A percentile compares a stretch with the other conserved stretches of the same genome.
phyloP scores from a whole-genome alignment of 2,113 vertebrate species.

The Sapajus apella region DNA sequence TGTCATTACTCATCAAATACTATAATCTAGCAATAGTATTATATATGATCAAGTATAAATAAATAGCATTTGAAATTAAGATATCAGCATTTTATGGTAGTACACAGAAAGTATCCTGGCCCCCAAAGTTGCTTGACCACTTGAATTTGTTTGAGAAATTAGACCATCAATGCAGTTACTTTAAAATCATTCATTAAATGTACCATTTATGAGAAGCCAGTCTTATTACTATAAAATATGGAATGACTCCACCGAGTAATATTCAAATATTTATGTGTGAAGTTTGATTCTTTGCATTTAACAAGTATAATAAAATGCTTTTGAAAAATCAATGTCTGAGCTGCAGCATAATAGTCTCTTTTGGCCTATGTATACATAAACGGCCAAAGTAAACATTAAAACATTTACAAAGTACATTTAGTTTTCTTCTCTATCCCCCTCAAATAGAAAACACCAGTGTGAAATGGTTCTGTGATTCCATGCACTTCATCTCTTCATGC shows the following conservation, averaged over 20 bases:
- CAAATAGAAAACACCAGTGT: constrained; percentile 70
- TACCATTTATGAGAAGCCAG: constrained; percentile 26
- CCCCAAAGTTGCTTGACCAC: neutral
- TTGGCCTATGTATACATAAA: constrained; percentile 69
- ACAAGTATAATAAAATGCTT: constrained; percentile 65
- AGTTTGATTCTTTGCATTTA: constrained; percentile 73
- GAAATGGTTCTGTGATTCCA: constrained; percentile 83
- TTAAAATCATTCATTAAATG: constrained; percentile 59
- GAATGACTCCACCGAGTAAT: neutral
- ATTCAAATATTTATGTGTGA: constrained; percentile 50
- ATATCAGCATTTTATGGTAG: neutral
- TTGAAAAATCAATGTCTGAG: constrained; percentile 50
- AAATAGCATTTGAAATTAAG: neutral
- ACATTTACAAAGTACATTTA: constrained; percentile 81
- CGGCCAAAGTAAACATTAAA: constrained; percentile 83
- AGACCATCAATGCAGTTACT: constrained; percentile 57
- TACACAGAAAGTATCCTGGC: neutral
- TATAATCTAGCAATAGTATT: neutral
- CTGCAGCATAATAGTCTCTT: constrained; percentile 69
- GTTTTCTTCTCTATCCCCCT: constrained; percentile 69
- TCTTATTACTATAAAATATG: constrained; percentile 45
- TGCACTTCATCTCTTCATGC: constrained; percentile 82
- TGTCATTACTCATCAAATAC: neutral
- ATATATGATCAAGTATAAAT: neutral
- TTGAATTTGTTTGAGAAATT: constrained; percentile 31